Evolutionary conservation across 2,113 vertebrate genomes (phyloP).

Genomic region (Thymallus thymallus): DNA sequence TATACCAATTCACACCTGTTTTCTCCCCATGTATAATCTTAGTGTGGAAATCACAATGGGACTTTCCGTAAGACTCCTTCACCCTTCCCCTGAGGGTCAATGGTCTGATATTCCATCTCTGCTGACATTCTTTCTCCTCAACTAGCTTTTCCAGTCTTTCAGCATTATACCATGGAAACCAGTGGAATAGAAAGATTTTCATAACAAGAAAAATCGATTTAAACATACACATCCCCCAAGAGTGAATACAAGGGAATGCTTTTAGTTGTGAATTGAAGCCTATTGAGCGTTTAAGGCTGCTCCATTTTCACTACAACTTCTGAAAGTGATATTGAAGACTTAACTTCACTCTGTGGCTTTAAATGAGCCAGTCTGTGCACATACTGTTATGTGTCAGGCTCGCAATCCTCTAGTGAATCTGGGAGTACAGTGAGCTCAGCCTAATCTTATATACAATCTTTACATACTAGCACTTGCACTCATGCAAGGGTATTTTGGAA

Average conservation of each 20-base stretch:
- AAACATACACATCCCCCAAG: constrained; percentile 20
- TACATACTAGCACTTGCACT: no score
- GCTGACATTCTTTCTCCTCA: constrained; percentile 71
- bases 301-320: constrained; percentile 10
- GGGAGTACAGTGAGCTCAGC: no score
- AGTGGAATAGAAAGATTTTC: constrained; percentile 69
- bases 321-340: constrained; percentile 23
- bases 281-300: background rate
- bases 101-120: constrained; percentile 66
- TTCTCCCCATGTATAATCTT: constrained; percentile 20
- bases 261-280: constrained; percentile 22
- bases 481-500: no score
- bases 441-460: no score
- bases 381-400: no score
- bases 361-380: background rate
- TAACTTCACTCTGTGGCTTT: background rate
- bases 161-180: constrained; percentile 79
- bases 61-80: constrained; percentile 5
- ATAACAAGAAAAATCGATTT: constrained; percentile 67
- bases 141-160: constrained; percentile 86
- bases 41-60: constrained; percentile 27
- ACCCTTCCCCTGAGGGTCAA: constrained; percentile 54
- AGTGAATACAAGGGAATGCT: constrained; percentile 28
- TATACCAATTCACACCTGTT: constrained; percentile 39
- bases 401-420: no score